Base-by-base conservation (phyloP, 2,113 vertebrate genomes). In the Gambusia holbrooki region DNA sequence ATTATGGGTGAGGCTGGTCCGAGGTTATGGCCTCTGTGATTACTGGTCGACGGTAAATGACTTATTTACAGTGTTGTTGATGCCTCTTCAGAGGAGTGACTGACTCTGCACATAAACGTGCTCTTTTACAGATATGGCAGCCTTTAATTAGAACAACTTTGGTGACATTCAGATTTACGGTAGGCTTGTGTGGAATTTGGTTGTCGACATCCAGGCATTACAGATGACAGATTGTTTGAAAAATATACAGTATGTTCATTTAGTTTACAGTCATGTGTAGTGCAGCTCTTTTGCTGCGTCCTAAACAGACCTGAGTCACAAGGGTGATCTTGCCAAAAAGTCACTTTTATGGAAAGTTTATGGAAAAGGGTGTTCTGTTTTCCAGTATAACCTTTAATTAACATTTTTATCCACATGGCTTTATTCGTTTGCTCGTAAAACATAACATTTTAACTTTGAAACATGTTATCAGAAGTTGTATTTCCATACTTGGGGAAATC, bases 111-210 rank as follows among this genome's bases (percentile, higher is more conserved):
- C 84, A 86, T 82, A 91, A 89, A 88, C 76, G 58, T 74, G 71
- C 77, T 69, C 76, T 91, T 93, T 91, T 86, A 86, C 88, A 67
- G 67, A 77, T 33, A 11, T 65, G 75, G 66, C 76, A 77, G 84
- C 89, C 91, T 93, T 87, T 93, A 94, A 95, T 94, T 90, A 93
- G 80, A 58, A 71, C 29, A 68, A 88, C 85, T 92, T 83, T 80
- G 79, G 85, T 89, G 90, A 92, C 79, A 78, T 85, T 76, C 69
- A 90, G 73, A 91, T 93, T 92, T 92, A 92, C 79, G 75, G 81
- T 73, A 64, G 70, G 74, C 40, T 78, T 80, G 58, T 80, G 84
- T 69, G 69, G 71, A 77, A 82, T 84, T 84, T 85, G 69, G 74
- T 75, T 77, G 79, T 69, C 48, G 62, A 88, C 83, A 88, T 76